Percentiles rank a stretch among this genome's conserved stretches.
Conservation (phyloP, 2,797 vertebrate species). For the Stomatorhinus walkeri region DNA sequence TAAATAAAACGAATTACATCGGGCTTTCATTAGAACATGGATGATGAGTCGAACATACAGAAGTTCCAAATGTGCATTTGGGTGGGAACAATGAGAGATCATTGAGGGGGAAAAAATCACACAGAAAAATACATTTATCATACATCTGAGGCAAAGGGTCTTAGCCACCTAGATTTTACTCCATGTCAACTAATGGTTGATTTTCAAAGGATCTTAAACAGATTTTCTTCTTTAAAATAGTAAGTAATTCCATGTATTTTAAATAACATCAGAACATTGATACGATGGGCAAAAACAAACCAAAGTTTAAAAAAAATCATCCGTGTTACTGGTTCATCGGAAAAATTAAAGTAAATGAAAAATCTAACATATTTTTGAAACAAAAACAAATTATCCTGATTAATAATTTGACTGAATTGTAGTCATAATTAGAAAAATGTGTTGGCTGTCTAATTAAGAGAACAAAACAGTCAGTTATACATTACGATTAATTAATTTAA, state of each 20-base stretch:
- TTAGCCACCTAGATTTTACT: background rate
- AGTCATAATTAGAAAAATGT: conserved; percentile 17
- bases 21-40: background rate
- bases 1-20: background rate
- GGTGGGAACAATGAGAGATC: background rate
- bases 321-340: background rate
- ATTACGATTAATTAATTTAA: conserved; percentile 3
- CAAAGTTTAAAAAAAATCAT: background rate
- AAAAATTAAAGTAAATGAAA: background rate
- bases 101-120: background rate
- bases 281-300: background rate
- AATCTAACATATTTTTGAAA: background rate
- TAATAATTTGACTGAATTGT: conserved; percentile 17
- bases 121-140: background rate
- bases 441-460: background rate
- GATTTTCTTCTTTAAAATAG: background rate
- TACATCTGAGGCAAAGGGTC: background rate
- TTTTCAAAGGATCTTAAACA: background rate
- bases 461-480: background rate
- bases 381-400: conserved; percentile 20
- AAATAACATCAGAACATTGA: background rate
- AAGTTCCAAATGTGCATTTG: background rate
- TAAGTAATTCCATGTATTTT: background rate
- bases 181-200: background rate
- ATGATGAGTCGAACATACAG: background rate